phyloP scores from a whole-genome alignment of 2,888 invertebrate species.

The Apoda limacodes region DNA sequence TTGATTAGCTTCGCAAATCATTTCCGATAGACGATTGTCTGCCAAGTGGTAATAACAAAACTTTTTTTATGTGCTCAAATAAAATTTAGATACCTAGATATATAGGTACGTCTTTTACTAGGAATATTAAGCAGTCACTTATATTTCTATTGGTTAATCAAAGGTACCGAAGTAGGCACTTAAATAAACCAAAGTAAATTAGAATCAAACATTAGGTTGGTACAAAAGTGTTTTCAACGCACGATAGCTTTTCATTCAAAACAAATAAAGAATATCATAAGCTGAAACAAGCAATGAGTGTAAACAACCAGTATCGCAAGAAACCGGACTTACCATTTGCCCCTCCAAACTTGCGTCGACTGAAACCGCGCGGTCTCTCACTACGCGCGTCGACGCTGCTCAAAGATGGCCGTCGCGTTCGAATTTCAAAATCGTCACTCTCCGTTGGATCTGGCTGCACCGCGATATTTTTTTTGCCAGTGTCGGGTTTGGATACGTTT shows the following conservation, averaged over 20 bases:
- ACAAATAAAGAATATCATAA: conserved; percentile 19
- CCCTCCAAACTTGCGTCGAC: conserved; percentile 44
- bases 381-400: conserved; percentile 37
- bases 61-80: too few species aligned
- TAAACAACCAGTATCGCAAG: neutral
- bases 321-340: conserved; percentile 57
- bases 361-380: conserved; percentile 50
- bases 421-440: conserved; percentile 23
- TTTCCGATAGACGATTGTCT: too few species aligned
- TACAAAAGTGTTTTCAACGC: too few species aligned
- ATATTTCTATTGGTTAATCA: too few species aligned
- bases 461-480: neutral
- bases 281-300: conserved; percentile 19
- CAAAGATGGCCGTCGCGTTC: conserved; percentile 41
- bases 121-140: too few species aligned
- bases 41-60: too few species aligned
- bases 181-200: too few species aligned
- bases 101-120: too few species aligned
- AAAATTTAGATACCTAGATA: too few species aligned
- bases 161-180: too few species aligned
- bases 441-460: neutral
- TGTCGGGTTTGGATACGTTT: conserved; percentile 19
- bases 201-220: too few species aligned
- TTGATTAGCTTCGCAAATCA: too few species aligned
- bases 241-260: conserved; percentile 24